These are phyloP conservation scores for Planococcus citri DNA, from an alignment of 1,140 invertebrate species.

Conservation along the genomic window DNA sequence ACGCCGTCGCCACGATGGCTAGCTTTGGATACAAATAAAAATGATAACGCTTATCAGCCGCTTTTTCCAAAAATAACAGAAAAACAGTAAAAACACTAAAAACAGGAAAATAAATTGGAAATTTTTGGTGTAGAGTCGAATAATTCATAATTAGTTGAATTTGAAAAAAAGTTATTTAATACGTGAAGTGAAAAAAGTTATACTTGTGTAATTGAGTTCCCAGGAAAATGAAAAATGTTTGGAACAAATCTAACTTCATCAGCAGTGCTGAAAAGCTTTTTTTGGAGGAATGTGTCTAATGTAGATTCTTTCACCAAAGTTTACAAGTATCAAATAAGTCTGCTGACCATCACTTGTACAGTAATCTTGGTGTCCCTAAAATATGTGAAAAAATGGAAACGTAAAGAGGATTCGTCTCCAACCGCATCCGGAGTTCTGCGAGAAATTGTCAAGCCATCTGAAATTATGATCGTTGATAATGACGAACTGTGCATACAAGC, in stretches of 20 bases:
- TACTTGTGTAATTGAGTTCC: no score
- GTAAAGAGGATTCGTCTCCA: background rate
- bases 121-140: no score
- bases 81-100: no score
- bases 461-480: slow-evolving; percentile 21
- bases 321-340: background rate
- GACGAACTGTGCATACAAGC: slow-evolving; percentile 11
- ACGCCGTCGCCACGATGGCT: no score
- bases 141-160: no score
- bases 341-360: background rate
- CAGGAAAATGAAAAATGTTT: no score
- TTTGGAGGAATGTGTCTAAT: background rate
- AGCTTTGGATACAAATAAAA: no score
- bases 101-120: no score
- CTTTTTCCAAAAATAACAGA: no score
- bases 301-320: background rate
- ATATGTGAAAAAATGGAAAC: background rate
- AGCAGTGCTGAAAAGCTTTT: background rate
- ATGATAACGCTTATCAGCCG: no score
- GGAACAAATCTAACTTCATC: background rate
- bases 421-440: background rate
- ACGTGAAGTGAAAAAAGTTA: no score
- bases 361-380: background rate
- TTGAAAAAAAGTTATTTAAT: no score
- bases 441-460: background rate